These are phyloP conservation scores for Gephyroberyx darwinii DNA, from an alignment of 2,797 vertebrate species.

Conservation along the genomic window DNA sequence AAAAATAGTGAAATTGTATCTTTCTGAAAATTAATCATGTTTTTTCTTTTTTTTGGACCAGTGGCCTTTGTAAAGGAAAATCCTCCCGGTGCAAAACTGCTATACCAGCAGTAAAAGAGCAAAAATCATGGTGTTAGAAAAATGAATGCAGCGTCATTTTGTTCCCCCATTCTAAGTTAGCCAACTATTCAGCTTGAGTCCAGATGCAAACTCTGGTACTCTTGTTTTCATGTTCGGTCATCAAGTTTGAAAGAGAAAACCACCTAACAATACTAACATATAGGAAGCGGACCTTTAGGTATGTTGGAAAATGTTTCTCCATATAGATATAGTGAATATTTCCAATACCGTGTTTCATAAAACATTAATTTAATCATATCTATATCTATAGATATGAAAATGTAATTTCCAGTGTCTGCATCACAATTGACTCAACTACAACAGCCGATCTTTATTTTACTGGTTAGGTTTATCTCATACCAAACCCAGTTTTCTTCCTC, in stretches of 20 bases:
- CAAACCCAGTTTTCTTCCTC: constrained; percentile 38
- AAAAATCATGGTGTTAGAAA: constrained; percentile 10
- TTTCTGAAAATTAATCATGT: constrained; percentile 6
- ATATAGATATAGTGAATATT: background rate
- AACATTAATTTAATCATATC: background rate
- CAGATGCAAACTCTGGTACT: constrained; percentile 51
- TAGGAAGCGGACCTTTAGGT: background rate
- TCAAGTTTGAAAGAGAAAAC: constrained; percentile 36
- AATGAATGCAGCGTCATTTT: constrained; percentile 10
- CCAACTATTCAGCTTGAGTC: constrained; percentile 28
- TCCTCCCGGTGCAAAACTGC: constrained; percentile 15
- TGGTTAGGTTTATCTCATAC: constrained; percentile 25
- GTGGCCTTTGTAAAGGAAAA: background rate
- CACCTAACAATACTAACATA: background rate
- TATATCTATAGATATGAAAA: background rate
- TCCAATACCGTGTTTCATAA: background rate
- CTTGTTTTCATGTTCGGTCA: constrained; percentile 44
- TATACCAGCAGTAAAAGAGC: constrained; percentile 1
- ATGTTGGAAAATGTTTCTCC: background rate
- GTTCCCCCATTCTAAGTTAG: constrained; percentile 7
- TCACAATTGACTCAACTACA: constrained; percentile 28
- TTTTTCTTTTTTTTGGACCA: background rate
- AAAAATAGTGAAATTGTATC: constrained; percentile 7
- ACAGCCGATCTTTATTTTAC: constrained; percentile 36
- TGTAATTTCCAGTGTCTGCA: constrained; percentile 3